These are phyloP conservation scores for Tautogolabrus adspersus DNA, from an alignment of 2,113 vertebrate genomes.

Conservation along the genomic window DNA sequence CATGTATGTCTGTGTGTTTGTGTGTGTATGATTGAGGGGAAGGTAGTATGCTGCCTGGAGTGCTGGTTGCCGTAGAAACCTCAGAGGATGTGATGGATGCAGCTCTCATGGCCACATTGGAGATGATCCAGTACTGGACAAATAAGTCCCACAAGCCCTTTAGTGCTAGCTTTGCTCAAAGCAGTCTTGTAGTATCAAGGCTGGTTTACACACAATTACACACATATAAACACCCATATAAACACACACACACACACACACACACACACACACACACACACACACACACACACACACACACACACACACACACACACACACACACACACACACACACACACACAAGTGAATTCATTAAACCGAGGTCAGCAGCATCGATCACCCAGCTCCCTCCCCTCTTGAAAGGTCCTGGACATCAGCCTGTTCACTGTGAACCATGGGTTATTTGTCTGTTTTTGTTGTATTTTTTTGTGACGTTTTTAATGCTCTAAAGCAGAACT, in stretches of 20 bases:
- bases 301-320: slow-evolving; percentile 23
- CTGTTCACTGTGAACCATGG: neutral
- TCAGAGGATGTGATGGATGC: slow-evolving; percentile 80
- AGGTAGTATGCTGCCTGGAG: slow-evolving; percentile 64
- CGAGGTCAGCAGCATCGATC: slow-evolving; percentile 45
- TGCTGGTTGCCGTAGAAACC: slow-evolving; percentile 85
- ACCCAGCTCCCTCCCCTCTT: neutral
- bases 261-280: slow-evolving; percentile 6
- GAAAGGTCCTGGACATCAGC: slow-evolving; percentile 29
- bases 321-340: neutral
- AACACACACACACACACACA: slow-evolving; percentile 5
- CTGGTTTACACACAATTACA: slow-evolving; percentile 35
- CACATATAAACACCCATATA: neutral
- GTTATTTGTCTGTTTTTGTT: no score
- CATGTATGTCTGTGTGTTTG: slow-evolving; percentile 56
- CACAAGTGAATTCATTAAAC: slow-evolving; percentile 35
- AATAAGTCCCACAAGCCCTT: slow-evolving; percentile 74
- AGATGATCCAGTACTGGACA: slow-evolving; percentile 86
- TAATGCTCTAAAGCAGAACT: no score
- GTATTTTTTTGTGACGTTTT: no score
- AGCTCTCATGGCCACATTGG: slow-evolving; percentile 84
- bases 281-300: slow-evolving; percentile 8
- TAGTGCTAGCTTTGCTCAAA: slow-evolving; percentile 84
- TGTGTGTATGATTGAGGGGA: slow-evolving; percentile 76
- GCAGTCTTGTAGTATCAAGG: slow-evolving; percentile 85